A percentile compares a stretch with the other conserved stretches of the same genome.
Conservation (phyloP, 35 echinoderm and acorn worm genomes). For the Acanthaster planci region DNA sequence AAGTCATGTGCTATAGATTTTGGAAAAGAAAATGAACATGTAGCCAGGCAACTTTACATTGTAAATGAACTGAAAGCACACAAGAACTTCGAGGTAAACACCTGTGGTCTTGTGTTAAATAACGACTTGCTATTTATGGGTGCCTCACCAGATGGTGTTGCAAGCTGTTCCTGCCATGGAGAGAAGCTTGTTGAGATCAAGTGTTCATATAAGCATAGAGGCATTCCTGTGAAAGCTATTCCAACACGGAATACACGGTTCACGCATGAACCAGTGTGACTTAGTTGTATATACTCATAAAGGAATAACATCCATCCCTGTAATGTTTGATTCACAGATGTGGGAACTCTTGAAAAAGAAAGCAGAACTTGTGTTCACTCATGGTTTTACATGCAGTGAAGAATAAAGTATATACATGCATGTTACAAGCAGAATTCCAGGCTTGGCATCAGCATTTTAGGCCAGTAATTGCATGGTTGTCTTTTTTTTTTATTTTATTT, state of each 20-base stretch:
- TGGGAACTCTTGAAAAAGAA: slow-evolving; percentile 8
- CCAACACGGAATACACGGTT: neutral
- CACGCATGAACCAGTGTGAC: slow-evolving; percentile 10
- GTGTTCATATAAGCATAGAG: slow-evolving; percentile 20
- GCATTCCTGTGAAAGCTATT: neutral
- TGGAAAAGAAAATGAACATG: no score
- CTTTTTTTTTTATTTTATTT: neutral
- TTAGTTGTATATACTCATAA: slow-evolving; percentile 6
- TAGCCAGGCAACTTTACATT: no score
- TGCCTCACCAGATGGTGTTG: slow-evolving; percentile 51
- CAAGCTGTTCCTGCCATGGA: slow-evolving; percentile 25
- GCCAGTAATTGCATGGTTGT: no score
- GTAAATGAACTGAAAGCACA: no score
- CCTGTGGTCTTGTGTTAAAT: no score
- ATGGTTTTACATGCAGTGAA: neutral
- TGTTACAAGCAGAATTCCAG: neutral
- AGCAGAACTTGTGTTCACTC: slow-evolving; percentile 7
- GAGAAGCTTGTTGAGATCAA: slow-evolving; percentile 26
- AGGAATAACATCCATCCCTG: neutral
- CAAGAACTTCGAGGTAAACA: no score
- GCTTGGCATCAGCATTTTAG: no score
- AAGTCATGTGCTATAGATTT: no score
- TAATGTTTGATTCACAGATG: neutral
- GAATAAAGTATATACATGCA: neutral
- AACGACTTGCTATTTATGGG: slow-evolving; percentile 30